These are phyloP conservation scores for Ypsolopha scabrella DNA, from an alignment of 2,888 invertebrate species.

Conservation along the genomic window DNA sequence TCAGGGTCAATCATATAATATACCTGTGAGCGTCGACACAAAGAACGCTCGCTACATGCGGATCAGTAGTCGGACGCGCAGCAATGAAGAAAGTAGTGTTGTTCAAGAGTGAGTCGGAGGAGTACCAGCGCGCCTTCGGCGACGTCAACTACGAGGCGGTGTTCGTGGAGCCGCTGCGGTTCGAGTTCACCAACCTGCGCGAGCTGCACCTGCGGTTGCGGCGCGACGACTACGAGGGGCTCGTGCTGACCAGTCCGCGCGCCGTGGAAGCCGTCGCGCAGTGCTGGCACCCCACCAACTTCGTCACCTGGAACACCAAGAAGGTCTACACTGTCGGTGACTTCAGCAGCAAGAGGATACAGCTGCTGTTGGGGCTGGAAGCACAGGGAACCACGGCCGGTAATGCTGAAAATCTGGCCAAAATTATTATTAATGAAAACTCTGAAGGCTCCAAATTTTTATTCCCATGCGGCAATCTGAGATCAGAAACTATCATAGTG, in stretches of 20 bases:
- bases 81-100: constrained; percentile 52
- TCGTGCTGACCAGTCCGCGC: constrained; percentile 48
- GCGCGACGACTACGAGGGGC: constrained; percentile 30
- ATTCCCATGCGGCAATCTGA: constrained; percentile 53
- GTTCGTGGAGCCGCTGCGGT: constrained; percentile 55
- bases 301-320: constrained; percentile 39
- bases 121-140: constrained; percentile 41
- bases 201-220: constrained; percentile 29
- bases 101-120: constrained; percentile 52
- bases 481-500: constrained; percentile 41
- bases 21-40: constrained; percentile 13
- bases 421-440: constrained; percentile 37
- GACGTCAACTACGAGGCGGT: constrained; percentile 34
- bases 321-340: constrained; percentile 49
- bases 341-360: constrained; percentile 31
- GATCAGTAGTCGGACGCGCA: not conserved
- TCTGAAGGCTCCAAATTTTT: constrained; percentile 30
- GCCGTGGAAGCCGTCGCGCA: constrained; percentile 46
- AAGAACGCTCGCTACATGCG: constrained; percentile 8
- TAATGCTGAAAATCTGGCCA: constrained; percentile 44
- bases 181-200: constrained; percentile 27
- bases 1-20: constrained; percentile 30
- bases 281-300: constrained; percentile 44
- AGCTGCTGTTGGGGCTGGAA: constrained; percentile 38
- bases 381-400: constrained; percentile 38